Evolutionary conservation across 2,797 vertebrate species (phyloP).

Genomic region (Neosilurus mollespiculum): DNA sequence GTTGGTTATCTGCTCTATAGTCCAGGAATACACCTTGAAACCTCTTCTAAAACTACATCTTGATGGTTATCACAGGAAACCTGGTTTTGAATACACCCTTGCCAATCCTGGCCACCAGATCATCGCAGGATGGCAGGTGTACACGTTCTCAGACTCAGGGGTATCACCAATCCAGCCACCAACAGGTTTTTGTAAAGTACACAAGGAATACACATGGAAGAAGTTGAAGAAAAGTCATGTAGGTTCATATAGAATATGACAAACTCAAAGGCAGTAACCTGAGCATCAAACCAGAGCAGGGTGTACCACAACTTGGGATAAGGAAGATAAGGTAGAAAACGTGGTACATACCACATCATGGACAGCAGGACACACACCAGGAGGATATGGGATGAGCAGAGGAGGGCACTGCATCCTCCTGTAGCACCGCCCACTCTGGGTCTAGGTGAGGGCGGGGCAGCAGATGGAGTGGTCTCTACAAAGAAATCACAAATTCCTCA

Average conservation of each 20-base stretch:
- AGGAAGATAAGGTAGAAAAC: neutral
- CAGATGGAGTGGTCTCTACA: conserved; percentile 74
- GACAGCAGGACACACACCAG: conserved; percentile 57
- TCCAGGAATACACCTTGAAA: neutral
- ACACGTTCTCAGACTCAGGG: neutral
- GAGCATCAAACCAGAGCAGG: neutral
- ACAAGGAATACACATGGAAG: neutral
- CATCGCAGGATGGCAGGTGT: neutral
- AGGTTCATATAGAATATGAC: neutral
- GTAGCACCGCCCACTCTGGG: conserved; percentile 66
- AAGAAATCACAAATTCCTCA: conserved; percentile 31
- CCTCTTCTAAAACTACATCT: neutral
- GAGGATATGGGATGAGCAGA: conserved; percentile 56
- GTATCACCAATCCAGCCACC: neutral
- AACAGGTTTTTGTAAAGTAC: neutral
- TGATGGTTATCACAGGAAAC: neutral
- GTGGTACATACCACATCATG: conserved; percentile 60
- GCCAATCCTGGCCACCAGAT: neutral
- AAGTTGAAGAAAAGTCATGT: neutral
- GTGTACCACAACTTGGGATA: no score
- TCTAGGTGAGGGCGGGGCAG: conserved; percentile 75
- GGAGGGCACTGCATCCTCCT: conserved; percentile 47
- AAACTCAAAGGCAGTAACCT: neutral
- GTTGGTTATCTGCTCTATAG: neutral
- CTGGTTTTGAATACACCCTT: neutral